A percentile compares a stretch with the other conserved stretches of the same genome.
These are phyloP conservation scores for Calameuta pallipes DNA, from an alignment of 2,888 invertebrate genomes.

Conservation along the genomic window DNA sequence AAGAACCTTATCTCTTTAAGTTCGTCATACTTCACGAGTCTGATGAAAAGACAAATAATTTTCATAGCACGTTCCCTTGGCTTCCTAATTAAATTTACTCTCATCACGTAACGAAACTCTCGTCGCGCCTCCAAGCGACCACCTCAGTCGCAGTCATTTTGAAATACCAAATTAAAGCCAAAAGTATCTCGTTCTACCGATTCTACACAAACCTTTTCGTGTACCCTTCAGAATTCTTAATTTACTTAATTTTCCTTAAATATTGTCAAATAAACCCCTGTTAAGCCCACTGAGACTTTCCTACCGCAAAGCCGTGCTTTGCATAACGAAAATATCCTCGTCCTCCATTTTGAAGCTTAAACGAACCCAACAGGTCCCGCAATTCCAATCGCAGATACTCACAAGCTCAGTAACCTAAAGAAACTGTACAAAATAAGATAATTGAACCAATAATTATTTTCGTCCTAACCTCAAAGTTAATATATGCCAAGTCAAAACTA, in stretches of 20 bases:
- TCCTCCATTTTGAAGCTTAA: background rate
- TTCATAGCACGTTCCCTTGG: background rate
- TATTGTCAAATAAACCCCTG: background rate
- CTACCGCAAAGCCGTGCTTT: background rate
- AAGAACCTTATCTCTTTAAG: background rate
- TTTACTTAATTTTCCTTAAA: background rate
- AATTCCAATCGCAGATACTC: no score
- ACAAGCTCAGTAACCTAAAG: no score
- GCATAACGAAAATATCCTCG: background rate
- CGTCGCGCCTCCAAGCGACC: background rate
- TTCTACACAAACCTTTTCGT: background rate
- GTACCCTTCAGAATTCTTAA: background rate
- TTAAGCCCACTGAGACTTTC: background rate
- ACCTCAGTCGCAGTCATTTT: background rate
- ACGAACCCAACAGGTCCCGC: background rate
- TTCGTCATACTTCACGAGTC: background rate
- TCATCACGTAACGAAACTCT: background rate
- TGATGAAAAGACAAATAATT: background rate
- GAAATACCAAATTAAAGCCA: background rate
- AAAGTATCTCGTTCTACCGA: background rate
- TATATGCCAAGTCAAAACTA: background rate
- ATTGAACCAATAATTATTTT: background rate
- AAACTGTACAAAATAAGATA: no score
- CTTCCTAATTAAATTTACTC: background rate
- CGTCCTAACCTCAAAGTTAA: background rate